Evolutionary conservation across 2,797 vertebrate species (phyloP).

Genomic region (Hippoglossus hippoglossus): DNA sequence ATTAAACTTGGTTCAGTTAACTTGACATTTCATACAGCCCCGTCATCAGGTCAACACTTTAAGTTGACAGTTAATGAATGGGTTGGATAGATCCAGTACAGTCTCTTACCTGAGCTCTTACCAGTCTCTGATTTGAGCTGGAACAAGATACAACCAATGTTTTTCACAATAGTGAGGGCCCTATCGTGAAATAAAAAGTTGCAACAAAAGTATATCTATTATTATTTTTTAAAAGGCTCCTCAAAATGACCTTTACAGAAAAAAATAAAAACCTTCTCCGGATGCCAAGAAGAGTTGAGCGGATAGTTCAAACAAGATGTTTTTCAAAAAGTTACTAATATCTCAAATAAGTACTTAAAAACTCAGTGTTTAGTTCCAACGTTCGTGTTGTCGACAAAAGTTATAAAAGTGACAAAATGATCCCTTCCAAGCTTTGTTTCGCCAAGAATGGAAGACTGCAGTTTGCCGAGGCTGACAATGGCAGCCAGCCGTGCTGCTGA

Average conservation of each 20-base stretch:
- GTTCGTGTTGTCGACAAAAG: constrained; percentile 12
- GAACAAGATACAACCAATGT: background rate
- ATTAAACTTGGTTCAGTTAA: background rate
- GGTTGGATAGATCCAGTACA: background rate
- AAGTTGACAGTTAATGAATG: background rate
- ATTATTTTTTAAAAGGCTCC: no score
- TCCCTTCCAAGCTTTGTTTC: constrained; percentile 44
- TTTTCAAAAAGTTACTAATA: constrained; percentile 7
- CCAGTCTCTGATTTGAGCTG: no score
- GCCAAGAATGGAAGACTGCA: constrained; percentile 53
- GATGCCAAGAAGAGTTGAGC: background rate
- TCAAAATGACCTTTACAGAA: no score
- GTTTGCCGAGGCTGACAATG: constrained; percentile 23
- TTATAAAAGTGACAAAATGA: constrained; percentile 40
- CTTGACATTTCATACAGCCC: background rate
- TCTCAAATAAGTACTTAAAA: constrained; percentile 18
- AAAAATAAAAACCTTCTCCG: no score
- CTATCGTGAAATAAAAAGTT: background rate
- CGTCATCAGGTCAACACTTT: background rate
- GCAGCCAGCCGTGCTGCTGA: constrained; percentile 53
- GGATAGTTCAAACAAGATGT: background rate
- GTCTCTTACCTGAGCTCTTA: no score
- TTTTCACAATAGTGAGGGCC: no score
- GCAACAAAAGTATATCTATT: background rate
- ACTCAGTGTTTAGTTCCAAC: constrained; percentile 8